Evolutionary conservation across 2,113 vertebrate species (phyloP), one percentile per base, ranked within the genome.

Genomic region (Microcebus jonahi): DNA sequence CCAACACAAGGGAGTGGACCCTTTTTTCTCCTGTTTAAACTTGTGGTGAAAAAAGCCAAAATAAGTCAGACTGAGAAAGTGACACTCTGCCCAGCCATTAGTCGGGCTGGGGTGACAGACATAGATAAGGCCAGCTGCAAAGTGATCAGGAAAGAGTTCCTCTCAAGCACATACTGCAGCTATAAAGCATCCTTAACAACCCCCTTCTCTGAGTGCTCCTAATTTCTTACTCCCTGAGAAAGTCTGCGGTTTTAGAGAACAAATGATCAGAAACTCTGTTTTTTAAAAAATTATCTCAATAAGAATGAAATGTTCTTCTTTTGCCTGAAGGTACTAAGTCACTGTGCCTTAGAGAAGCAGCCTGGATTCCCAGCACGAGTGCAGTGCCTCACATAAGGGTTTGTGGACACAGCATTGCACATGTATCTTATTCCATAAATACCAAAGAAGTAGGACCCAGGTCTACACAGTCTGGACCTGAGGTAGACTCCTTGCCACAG

Each of bases 31-130:
- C 23, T 82, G 31, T 57, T 95, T 83, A 85, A 88, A 91, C 25
- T 68, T 48, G 53, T 85, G 68, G 23, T 63, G 21, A 93, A 34
- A 36, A 84, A 97, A 91, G 92, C 15, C 55, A 91, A 75, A 85
- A 63, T 81, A 27, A 95, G 63, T 48, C 61, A 4, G 20, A 50
- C n/a, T 61, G 42, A 94, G 68, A 81, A 75, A 83, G 81, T 59
- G 68, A 87, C 61, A 92, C 45, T 48, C 48, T 82, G 55, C 20
- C 25, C 53, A 68, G 59, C 36, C 45, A 50, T 81, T 81, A 21
- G 0, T 90, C 53, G 70, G 25, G 59, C 48, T 12, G n/a, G 31
- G 25, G 14, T 79, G 42, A 79, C 50, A 96, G 81, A 92, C 15
- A 39, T 34, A 83, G 61, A 39, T 15, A 63, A 50, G 85, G 70